Evolutionary conservation across 2,797 vertebrate species (phyloP), one percentile per base, ranked within the genome.

Genomic region (Coccyzus lansbergi): DNA sequence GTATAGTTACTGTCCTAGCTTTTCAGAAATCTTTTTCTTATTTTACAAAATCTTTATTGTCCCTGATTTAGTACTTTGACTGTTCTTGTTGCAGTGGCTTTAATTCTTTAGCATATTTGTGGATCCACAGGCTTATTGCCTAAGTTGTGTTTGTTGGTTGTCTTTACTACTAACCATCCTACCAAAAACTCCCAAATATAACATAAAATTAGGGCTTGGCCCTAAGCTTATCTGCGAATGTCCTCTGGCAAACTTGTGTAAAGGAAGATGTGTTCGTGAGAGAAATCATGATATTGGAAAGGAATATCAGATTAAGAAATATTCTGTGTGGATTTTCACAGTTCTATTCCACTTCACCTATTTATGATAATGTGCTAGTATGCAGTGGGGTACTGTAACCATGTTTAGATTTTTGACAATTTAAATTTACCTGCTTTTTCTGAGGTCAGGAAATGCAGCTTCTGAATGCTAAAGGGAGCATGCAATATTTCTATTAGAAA

Each of bases 311-410:
- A 29, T 42, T n/a, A n/a, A n/a, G n/a, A n/a, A n/a, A n/a, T n/a
- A n/a, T n/a, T n/a, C n/a, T n/a, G n/a, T n/a, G n/a, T n/a, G n/a
- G n/a, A n/a, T n/a, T n/a, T n/a, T n/a, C n/a, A n/a, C n/a, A n/a
- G n/a, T n/a, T n/a, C 2, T 9, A 4, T 64, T 91, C 53, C 8
- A 40, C 22, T 7, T 0, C 0, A 5, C 6, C 7, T 58, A 1
- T 52, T 89, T 70, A 11, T 8, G 15, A 21, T 69, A 65, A 49
- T 6, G 5, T 38, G 21, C 38, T 65, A 15, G 51, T 71, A 5
- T 46, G 26, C 65, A 71, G 5, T 7, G 33, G n/a, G 28, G 3
- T 62, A 68, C 20, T 71, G 58, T 48, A n/a, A 5, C 5, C 6
- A 17, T 48, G 24, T 15, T 8, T 18, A 4, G 20, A 8, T 36